A percentile compares a stretch with the other conserved stretches of the same genome.
These are phyloP conservation scores for Drosophila equinoxialis DNA, from an alignment of 1,140 invertebrate species.

Conservation along the genomic window DNA sequence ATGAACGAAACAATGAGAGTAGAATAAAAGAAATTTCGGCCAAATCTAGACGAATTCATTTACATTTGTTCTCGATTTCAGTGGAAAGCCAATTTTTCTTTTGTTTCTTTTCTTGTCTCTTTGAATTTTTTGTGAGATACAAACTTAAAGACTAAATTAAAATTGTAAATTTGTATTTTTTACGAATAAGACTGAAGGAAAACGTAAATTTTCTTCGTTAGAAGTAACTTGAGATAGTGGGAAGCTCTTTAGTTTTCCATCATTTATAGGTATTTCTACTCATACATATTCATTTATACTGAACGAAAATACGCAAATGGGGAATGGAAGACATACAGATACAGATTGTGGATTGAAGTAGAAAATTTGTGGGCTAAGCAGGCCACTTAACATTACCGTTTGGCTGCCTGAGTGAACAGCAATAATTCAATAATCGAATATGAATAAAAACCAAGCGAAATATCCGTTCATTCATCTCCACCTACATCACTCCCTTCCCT, in stretches of 20 bases:
- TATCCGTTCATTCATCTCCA: slow-evolving; percentile 2
- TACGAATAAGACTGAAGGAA: no score
- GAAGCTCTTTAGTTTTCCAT: no score
- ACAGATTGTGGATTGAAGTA: no score
- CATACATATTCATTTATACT: no score
- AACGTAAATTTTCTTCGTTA: no score
- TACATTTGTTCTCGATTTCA: background rate
- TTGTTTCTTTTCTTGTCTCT: background rate
- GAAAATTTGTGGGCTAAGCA: background rate
- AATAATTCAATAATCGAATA: slow-evolving; percentile 8
- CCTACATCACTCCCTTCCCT: background rate
- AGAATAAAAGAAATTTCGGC: slow-evolving; percentile 16
- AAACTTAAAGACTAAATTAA: no score
- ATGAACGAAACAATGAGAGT: background rate
- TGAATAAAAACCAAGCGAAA: slow-evolving; percentile 6
- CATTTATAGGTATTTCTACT: no score
- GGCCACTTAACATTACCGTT: background rate
- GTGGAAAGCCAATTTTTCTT: background rate
- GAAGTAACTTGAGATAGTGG: no score
- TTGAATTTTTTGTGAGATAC: no score
- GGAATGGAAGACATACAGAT: no score
- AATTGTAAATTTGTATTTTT: no score
- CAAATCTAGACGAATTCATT: slow-evolving; percentile 3
- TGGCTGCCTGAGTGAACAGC: background rate
- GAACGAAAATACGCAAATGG: no score